Conservation (phyloP, 2,888 invertebrate species). For the Saturnia japonica region DNA sequence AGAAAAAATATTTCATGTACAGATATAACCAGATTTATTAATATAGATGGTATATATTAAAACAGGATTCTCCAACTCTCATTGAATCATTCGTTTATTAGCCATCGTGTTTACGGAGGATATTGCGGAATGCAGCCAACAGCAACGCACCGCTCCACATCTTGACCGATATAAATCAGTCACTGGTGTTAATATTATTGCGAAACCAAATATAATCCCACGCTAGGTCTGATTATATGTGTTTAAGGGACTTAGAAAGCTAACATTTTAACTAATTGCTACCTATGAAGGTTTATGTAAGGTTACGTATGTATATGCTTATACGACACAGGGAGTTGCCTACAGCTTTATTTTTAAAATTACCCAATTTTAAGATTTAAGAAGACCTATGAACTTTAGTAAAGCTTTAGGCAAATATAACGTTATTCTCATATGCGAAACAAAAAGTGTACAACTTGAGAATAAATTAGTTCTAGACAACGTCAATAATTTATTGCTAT, state of each 20-base stretch:
- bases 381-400: too few species aligned
- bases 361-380: too few species aligned
- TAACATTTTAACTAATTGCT: constrained; percentile 35
- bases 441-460: too few species aligned
- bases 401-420: too few species aligned
- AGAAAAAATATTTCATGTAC: too few species aligned
- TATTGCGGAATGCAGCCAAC: constrained; percentile 33
- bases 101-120: constrained; percentile 20
- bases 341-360: too few species aligned
- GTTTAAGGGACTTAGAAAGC: constrained; percentile 37
- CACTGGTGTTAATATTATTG: constrained; percentile 34
- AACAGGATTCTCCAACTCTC: constrained; percentile 1
- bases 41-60: too few species aligned
- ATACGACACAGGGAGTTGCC: neutral
- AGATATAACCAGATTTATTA: too few species aligned
- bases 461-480: too few species aligned
- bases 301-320: too few species aligned
- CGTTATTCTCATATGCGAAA: too few species aligned
- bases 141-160: constrained; percentile 28
- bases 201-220: constrained; percentile 36
- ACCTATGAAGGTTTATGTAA: constrained; percentile 31
- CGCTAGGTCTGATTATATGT: constrained; percentile 34
- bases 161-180: constrained; percentile 39
- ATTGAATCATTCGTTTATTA: constrained; percentile 9
- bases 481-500: too few species aligned